phyloP scores from a whole-genome alignment of 2,888 invertebrate genomes.

The Polia nebulosa region DNA sequence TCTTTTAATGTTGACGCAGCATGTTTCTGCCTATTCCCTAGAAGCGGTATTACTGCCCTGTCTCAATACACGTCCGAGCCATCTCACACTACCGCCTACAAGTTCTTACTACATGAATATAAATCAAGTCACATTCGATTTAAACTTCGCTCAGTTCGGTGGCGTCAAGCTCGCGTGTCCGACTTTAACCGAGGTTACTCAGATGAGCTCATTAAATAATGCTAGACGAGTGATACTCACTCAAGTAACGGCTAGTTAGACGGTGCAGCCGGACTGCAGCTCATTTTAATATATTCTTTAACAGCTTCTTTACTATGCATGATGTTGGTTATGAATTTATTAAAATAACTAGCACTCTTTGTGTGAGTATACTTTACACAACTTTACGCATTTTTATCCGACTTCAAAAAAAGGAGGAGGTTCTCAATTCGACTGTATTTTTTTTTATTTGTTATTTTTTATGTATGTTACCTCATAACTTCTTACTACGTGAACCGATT shows the following conservation, averaged over 20 bases:
- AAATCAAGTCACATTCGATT: constrained; percentile 29
- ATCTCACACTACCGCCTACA: neutral
- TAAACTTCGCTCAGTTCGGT: constrained; percentile 13
- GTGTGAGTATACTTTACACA: neutral
- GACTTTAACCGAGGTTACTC: neutral
- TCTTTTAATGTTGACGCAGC: neutral
- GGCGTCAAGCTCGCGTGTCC: neutral
- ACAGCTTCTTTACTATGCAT: constrained; percentile 8
- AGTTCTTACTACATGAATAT: constrained; percentile 22
- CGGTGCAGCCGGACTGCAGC: neutral
- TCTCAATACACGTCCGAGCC: neutral
- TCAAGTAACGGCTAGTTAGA: neutral
- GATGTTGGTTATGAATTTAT: neutral
- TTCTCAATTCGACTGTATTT: no score
- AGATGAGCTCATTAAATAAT: constrained; percentile 12
- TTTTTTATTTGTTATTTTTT: no score
- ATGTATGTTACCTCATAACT: no score
- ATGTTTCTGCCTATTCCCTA: neutral
- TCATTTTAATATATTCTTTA: constrained; percentile 7
- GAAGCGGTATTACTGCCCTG: neutral
- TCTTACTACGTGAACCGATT: no score
- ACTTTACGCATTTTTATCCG: no score
- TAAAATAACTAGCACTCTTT: no score
- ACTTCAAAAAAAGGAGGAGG: no score
- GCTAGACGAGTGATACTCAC: neutral